Percentiles rank a stretch among this genome's conserved stretches.
These are phyloP conservation scores for Schrankia costaestrigalis DNA, from an alignment of 2,888 invertebrate genomes.

Conservation along the genomic window DNA sequence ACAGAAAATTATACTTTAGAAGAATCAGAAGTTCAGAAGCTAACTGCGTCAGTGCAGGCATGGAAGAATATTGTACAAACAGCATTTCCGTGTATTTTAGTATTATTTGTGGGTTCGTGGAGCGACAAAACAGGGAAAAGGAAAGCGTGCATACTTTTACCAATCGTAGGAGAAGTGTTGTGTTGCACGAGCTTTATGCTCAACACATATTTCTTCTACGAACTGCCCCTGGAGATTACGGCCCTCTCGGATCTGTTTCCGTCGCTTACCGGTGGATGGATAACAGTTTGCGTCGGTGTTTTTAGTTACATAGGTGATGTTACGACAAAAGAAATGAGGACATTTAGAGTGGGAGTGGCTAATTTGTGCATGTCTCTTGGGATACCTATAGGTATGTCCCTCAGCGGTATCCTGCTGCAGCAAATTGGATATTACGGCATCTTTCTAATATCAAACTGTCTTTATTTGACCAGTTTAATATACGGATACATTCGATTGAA, in stretches of 20 bases:
- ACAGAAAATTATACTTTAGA: constrained; percentile 85
- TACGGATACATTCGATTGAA: constrained; percentile 74
- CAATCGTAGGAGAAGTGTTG: constrained; percentile 78
- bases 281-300: constrained; percentile 81
- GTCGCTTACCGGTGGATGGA: constrained; percentile 80
- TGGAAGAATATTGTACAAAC: constrained; percentile 82
- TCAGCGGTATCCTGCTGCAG: constrained; percentile 77
- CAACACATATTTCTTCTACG: constrained; percentile 80
- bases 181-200: constrained; percentile 75
- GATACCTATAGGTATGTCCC: constrained; percentile 79
- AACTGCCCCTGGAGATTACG: constrained; percentile 79
- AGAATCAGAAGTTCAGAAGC: constrained; percentile 83
- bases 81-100: constrained; percentile 76
- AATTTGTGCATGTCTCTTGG: constrained; percentile 83
- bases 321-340: constrained; percentile 80
- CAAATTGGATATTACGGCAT: constrained; percentile 76
- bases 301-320: constrained; percentile 84
- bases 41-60: constrained; percentile 79
- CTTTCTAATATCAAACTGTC: constrained; percentile 72
- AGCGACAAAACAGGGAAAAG: constrained; percentile 81
- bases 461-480: constrained; percentile 75
- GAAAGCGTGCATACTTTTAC: constrained; percentile 81
- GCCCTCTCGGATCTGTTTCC: constrained; percentile 79
- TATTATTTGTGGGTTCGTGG: constrained; percentile 83
- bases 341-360: constrained; percentile 82